phyloP scores from a whole-genome alignment of 2,113 vertebrate genomes.

The Platanista minor region DNA sequence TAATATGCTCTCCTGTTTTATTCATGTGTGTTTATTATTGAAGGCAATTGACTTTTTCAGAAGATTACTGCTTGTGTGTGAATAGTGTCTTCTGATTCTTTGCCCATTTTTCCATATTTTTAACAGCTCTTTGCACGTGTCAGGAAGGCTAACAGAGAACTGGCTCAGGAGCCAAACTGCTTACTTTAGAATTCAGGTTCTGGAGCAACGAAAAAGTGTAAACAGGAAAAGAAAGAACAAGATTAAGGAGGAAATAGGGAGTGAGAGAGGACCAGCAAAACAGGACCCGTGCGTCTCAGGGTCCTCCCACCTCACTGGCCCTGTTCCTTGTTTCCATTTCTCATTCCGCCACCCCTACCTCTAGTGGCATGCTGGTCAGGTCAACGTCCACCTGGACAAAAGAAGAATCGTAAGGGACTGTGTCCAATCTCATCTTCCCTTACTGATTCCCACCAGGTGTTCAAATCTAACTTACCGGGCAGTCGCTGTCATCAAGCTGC shows the following conservation, averaged over 20 bases:
- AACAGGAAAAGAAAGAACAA: background rate
- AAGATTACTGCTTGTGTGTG: background rate
- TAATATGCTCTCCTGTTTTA: background rate
- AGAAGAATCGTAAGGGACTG: background rate
- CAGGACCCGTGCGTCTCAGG: background rate
- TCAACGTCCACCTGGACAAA: background rate
- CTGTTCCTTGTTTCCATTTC: background rate
- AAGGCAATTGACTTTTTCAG: background rate
- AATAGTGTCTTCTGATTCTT: background rate
- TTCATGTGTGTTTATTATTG: background rate
- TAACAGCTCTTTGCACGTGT: background rate
- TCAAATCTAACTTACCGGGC: background rate
- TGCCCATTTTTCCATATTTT: background rate
- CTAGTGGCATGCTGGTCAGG: background rate
- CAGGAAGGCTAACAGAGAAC: background rate
- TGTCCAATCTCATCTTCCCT: background rate
- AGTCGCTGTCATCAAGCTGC: background rate
- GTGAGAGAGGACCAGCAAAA: too few relatives aligned
- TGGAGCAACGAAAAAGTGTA: background rate
- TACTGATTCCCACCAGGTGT: background rate
- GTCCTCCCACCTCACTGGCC: background rate
- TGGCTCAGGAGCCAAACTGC: background rate
- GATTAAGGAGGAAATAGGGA: background rate
- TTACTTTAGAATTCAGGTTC: background rate
- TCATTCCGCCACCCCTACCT: background rate